Conservation (phyloP, 1,140 invertebrate species). For the Pollicipes pollicipes region DNA sequence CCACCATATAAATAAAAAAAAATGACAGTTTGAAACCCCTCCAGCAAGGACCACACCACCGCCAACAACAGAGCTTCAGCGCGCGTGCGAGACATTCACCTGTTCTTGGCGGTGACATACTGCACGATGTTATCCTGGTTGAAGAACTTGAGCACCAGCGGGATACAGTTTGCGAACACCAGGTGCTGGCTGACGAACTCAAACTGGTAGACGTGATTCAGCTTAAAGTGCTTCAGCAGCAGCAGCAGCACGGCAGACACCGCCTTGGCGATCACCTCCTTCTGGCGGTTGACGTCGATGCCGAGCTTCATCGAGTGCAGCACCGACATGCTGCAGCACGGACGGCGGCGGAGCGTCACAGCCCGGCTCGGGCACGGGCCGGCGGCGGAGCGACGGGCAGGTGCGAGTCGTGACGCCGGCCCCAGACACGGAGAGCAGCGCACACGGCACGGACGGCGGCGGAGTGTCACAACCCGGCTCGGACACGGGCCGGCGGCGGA, state of each 20-base stretch:
- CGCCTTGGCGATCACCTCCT: conserved; percentile 96
- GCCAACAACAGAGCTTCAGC: too few species aligned
- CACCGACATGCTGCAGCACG: conserved; percentile 64
- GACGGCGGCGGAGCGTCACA: too few species aligned
- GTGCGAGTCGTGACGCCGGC: too few species aligned
- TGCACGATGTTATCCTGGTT: conserved; percentile 90
- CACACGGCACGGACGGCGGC: conserved; percentile 67
- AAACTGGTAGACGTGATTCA: conserved; percentile 99
- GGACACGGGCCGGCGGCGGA: too few species aligned
- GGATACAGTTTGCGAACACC: conserved; percentile 98
- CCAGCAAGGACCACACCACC: too few species aligned
- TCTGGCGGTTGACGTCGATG: conserved; percentile 94
- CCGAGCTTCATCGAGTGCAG: conserved; percentile 92
- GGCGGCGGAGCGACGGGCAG: conserved; percentile 69
- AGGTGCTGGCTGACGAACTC: conserved; percentile 98
- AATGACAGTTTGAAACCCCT: too few species aligned
- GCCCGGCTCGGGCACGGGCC: too few species aligned
- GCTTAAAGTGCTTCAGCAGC: conserved; percentile 91
- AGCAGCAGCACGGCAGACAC: conserved; percentile 85
- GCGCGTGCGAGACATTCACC: too few species aligned
- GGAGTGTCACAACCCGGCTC: conserved; percentile 68
- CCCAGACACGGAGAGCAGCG: conserved; percentile 72
- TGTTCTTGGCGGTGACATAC: conserved; percentile 88
- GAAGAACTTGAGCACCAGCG: conserved; percentile 94
- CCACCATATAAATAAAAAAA: too few species aligned